Conservation (phyloP, 2,113 vertebrate genomes). For the Orycteropus afer region DNA sequence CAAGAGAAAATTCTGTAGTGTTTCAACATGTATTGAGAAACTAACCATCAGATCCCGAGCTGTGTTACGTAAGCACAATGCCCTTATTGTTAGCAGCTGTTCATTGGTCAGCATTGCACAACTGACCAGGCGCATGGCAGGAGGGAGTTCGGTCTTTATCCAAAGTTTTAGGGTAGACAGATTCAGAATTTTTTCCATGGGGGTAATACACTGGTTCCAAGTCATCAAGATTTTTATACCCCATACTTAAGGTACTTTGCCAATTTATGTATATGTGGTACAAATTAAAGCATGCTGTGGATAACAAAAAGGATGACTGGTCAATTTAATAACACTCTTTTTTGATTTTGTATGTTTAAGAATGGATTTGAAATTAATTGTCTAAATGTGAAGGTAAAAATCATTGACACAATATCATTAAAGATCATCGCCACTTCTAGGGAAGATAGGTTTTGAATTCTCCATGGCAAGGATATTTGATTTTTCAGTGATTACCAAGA, state of each 20-base stretch:
- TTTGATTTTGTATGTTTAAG: background rate
- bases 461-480: background rate
- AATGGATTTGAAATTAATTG: constrained; percentile 27
- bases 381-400: background rate
- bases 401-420: background rate
- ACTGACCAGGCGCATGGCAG: constrained; percentile 85
- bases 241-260: background rate
- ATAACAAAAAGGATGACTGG: background rate
- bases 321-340: background rate
- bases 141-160: constrained; percentile 76
- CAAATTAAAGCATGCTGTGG: constrained; percentile 25
- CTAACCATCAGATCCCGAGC: constrained; percentile 82
- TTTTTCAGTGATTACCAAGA: constrained; percentile 18
- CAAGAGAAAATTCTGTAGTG: constrained; percentile 81
- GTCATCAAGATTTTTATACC: background rate
- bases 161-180: constrained; percentile 48
- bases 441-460: background rate
- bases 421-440: constrained; percentile 8
- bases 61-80: constrained; percentile 85
- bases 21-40: constrained; percentile 80
- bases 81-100: constrained; percentile 89
- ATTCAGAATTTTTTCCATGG: background rate
- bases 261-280: background rate
- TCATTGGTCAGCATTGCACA: constrained; percentile 85
- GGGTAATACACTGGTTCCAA: constrained; percentile 18